Evolutionary conservation across 2,888 invertebrate species (phyloP), one percentile per base, ranked within the genome.

Genomic region (Stenichneumon culpator): DNA sequence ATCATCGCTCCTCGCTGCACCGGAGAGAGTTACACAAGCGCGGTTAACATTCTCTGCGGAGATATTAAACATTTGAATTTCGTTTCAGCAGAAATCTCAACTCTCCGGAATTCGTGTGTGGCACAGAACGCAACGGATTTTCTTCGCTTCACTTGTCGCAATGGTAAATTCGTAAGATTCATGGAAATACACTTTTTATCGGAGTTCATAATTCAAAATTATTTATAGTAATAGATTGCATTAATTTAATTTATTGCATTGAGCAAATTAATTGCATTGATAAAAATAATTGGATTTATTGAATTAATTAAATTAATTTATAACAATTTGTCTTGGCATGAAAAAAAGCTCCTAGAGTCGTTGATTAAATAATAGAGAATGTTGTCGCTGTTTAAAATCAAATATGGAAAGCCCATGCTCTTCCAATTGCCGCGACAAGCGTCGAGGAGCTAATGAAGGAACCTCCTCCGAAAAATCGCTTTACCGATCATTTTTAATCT

Each of bases 1-100:
- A 83, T 75, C 83, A 74, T 74, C 79, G 74, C 63, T 63, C 44
- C 47, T 79, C 70, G 74, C 52, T 36, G 44, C 44, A 44, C 16
- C 36, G 70, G 16, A 52, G 19, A 28, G 44, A 50, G 57, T 22
- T 83, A 47, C 74, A 52, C 75, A 47, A 32, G 47, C 50, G 32
- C 73, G n/a, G 52, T 63, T 28, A 28, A 70, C 54, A 54, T 79
- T 79, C 63, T 11, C 22, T 39, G 52, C 65, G 52, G 28, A 65
- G 70, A 65, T 65, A 67, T 70, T 50, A 69, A 69, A 67, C 47
- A 22, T 19, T 39, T 16, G 50, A 28, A 50, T 52, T 28, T 36
- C 44, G 14, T 60, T 67, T 16, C 36, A 63, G 25, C 25, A 0
- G 50, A 65, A 82, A 36, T 25, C 28, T 36, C n/a, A 36, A 69